These are phyloP conservation scores for Yponomeuta sedellus DNA, from an alignment of 2,888 invertebrate genomes.

Conservation along the genomic window DNA sequence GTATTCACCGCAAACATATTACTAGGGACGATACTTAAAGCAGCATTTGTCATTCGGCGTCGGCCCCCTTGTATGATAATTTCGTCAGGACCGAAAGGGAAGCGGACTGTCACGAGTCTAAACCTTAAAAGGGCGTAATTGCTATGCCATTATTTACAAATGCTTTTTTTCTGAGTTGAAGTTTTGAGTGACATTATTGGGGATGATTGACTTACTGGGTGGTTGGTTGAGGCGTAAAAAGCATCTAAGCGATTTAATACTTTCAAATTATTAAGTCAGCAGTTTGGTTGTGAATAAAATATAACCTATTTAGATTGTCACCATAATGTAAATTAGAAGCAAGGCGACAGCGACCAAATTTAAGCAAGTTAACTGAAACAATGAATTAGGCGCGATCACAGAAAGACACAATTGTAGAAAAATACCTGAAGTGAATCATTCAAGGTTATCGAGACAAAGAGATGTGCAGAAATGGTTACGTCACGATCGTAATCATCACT, in stretches of 20 bases:
- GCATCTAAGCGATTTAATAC: too few species aligned
- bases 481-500: conserved; percentile 20
- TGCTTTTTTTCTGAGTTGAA: background rate
- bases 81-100: conserved; percentile 20
- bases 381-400: background rate
- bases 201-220: conserved; percentile 1
- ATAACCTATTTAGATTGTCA: too few species aligned
- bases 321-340: too few species aligned
- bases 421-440: conserved; percentile 17
- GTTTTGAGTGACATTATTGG: conserved; percentile 8
- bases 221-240: too few species aligned
- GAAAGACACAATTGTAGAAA: conserved; percentile 15
- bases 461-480: conserved; percentile 26
- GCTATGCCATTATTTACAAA: conserved; percentile 5
- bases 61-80: conserved; percentile 32
- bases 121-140: conserved; percentile 17
- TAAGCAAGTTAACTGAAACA: background rate
- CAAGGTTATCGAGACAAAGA: conserved; percentile 29
- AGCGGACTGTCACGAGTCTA: conserved; percentile 5
- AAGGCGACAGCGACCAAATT: too few species aligned
- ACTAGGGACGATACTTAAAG: conserved; percentile 28
- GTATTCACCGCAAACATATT: conserved; percentile 8
- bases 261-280: too few species aligned
- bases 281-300: too few species aligned
- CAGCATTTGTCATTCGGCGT: conserved; percentile 35